phyloP scores from a whole-genome alignment of 2,888 invertebrate genomes.

The Orthonevra nobilis region DNA sequence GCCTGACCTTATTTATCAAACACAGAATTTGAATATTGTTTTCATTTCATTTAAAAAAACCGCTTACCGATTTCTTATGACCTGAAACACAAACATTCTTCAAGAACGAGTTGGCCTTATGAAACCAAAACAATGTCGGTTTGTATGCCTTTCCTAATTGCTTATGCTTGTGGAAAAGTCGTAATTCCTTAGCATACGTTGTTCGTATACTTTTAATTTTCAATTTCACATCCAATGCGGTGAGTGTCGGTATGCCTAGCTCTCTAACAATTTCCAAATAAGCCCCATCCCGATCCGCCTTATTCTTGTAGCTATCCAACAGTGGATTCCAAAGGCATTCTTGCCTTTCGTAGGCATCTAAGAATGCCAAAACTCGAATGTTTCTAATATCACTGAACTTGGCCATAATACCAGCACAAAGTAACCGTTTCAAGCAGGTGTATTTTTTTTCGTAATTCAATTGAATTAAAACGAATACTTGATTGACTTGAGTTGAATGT shows the following conservation, averaged over 20 bases:
- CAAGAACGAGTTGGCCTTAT: constrained; percentile 75
- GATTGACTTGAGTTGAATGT: constrained; percentile 64
- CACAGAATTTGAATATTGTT: no score
- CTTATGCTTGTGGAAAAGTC: constrained; percentile 74
- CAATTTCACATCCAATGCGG: constrained; percentile 76
- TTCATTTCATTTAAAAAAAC: no score
- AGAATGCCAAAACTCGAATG: constrained; percentile 75
- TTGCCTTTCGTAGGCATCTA: constrained; percentile 76
- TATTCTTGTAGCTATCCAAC: constrained; percentile 76
- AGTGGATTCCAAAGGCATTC: constrained; percentile 76
- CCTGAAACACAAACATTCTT: constrained; percentile 74
- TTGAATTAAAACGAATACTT: constrained; percentile 48
- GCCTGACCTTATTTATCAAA: no score
- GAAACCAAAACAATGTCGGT: constrained; percentile 77
- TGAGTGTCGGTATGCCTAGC: constrained; percentile 75
- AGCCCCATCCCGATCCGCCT: constrained; percentile 74
- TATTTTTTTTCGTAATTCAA: constrained; percentile 34
- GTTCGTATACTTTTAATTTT: constrained; percentile 79
- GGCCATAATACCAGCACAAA: constrained; percentile 69
- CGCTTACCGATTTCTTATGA: constrained; percentile 31
- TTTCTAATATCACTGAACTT: constrained; percentile 74
- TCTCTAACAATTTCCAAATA: constrained; percentile 75
- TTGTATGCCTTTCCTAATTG: constrained; percentile 72
- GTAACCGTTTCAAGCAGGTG: constrained; percentile 18
- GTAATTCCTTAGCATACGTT: constrained; percentile 77